Base-by-base conservation (phyloP, 2,797 vertebrate species). In the Peromyscus aztecus region DNA sequence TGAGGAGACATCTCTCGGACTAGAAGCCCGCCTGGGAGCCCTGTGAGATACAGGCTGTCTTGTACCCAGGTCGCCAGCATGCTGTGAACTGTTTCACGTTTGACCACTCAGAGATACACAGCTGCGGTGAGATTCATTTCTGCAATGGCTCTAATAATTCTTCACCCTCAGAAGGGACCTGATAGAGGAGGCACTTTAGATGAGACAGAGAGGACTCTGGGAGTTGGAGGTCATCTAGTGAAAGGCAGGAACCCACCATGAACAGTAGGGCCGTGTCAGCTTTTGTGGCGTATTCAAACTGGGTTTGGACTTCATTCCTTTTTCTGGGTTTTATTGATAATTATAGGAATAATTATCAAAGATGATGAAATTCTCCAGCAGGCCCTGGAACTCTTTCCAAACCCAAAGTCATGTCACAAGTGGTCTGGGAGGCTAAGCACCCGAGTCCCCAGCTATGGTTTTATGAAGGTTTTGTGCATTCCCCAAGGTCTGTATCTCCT, bases 1-100 rank as follows among this genome's bases (percentile, higher is more conserved):
- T 4, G 23, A 9, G 10, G 13, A 71, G 24, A 14, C 0, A 0
- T 63, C 59, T 13, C 4, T 37, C 6, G 3, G 29, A 43, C 24
- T 27, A 17, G 52, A 55, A 69, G 59, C 23, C 10, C 1, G 5
- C 69, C 13, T 6, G 7, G 49, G 14, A 49, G 9, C 24, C 55
- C 81, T n/a, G 4, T 3, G 31, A 14, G 63, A 16, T 40, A 14
- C 0, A 31, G 83, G 57, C 34, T 8, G 24, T 31, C 24, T 49
- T 40, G 1, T 2, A 49, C 37, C n/a, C 34, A 4, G 37, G 31
- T 43, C 9, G 23, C 23, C 12, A 37, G 43, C 16, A 52, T 9
- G 10, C 65, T 2, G 2, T 27, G 21, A 63, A 8, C n/a, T 2
- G 13, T 16, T 24, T 67, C 19, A 4, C 75, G 10, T 55, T 6